phyloP scores from a whole-genome alignment of 2,113 vertebrate genomes.

The Syrmaticus mikado region DNA sequence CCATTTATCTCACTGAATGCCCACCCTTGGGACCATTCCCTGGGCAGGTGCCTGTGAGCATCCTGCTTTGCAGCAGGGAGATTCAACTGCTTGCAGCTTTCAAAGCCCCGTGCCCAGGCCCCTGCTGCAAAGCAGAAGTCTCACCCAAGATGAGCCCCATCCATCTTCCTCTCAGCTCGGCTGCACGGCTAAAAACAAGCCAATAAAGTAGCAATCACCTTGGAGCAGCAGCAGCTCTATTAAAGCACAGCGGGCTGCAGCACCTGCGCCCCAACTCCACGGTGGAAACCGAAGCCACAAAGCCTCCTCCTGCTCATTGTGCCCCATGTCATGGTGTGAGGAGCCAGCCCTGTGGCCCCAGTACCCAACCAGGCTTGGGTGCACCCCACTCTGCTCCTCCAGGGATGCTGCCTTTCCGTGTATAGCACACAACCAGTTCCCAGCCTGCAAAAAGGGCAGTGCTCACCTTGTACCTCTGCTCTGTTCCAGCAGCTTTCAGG shows the following conservation, averaged over 20 bases:
- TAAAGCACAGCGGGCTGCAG: not conserved
- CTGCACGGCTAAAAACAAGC: constrained; percentile 22
- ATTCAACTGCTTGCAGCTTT: not conserved
- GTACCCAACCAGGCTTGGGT: not conserved
- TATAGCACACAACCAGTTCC: not conserved
- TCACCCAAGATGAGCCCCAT: constrained; percentile 11
- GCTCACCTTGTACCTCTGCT: not conserved
- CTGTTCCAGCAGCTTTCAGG: not conserved
- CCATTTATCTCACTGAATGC: fast-evolving
- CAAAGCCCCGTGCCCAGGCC: not conserved
- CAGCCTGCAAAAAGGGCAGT: not conserved
- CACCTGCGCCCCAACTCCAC: not conserved
- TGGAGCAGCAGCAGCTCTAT: constrained; percentile 25
- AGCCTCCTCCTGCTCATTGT: not conserved
- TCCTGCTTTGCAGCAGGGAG: not conserved
- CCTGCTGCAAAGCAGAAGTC: not conserved
- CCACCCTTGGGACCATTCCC: fast-evolving
- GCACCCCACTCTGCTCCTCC: not conserved
- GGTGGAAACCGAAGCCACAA: not conserved
- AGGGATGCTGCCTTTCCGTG: not conserved
- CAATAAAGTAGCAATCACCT: constrained; percentile 54
- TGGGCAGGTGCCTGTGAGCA: fast-evolving
- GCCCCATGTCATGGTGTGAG: fast-evolving
- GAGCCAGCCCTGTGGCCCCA: not conserved
- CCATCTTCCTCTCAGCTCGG: not conserved